Evolutionary conservation across 1,140 invertebrate genomes (phyloP).

Genomic region (Drosophila asahinai): DNA sequence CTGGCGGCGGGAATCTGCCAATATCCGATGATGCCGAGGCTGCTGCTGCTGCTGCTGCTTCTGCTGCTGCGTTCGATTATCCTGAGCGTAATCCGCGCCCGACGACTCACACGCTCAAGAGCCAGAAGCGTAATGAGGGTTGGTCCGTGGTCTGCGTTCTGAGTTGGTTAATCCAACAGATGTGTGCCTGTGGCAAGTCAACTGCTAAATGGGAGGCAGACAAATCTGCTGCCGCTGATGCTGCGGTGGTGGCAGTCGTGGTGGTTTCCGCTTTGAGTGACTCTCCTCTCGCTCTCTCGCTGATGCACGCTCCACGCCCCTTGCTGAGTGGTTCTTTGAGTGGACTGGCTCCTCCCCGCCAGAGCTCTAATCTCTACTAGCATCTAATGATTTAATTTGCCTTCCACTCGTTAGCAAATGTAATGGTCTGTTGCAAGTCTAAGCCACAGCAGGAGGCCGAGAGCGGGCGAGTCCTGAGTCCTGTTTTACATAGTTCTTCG

Average conservation of each 20-base stretch:
- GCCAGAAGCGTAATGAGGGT: constrained; percentile 72
- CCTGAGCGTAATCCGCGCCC: constrained; percentile 76
- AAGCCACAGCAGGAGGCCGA: constrained; percentile 51
- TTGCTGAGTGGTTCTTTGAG: constrained; percentile 57
- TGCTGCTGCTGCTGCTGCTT: constrained; percentile 13
- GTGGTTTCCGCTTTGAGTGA: constrained; percentile 53
- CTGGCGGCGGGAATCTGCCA: constrained; percentile 59
- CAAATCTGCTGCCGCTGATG: constrained; percentile 57
- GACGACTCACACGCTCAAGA: constrained; percentile 61
- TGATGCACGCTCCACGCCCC: constrained; percentile 46
- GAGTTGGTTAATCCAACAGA: constrained; percentile 59
- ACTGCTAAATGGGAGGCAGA: constrained; percentile 73
- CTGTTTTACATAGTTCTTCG: constrained; percentile 52
- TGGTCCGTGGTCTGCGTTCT: constrained; percentile 29
- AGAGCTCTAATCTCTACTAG: constrained; percentile 67
- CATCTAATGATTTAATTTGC: constrained; percentile 85
- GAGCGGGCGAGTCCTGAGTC: neutral
- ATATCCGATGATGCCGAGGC: constrained; percentile 39
- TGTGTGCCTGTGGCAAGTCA: constrained; percentile 73
- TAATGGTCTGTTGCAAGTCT: constrained; percentile 83
- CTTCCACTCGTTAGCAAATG: constrained; percentile 83
- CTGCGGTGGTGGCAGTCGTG: constrained; percentile 37
- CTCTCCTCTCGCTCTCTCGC: constrained; percentile 15
- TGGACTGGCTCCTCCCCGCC: constrained; percentile 62
- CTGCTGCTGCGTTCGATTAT: constrained; percentile 43